Conservation (phyloP, 2,797 vertebrate species). For the Falco peregrinus region DNA sequence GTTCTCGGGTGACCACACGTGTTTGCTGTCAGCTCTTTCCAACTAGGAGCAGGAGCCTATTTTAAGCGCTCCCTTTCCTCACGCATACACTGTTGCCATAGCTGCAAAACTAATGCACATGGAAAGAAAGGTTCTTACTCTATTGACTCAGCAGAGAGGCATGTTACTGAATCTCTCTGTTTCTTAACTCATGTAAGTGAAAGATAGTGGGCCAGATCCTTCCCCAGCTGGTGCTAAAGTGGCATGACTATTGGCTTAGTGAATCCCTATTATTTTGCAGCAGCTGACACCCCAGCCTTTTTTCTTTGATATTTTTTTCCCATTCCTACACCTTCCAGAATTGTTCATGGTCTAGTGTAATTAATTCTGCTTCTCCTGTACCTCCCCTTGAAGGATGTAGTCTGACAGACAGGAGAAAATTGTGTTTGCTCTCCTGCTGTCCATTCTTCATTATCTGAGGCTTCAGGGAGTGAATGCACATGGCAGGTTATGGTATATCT, state of each 20-base stretch:
- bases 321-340: background rate
- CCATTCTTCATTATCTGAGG: too few species aligned
- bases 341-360: background rate
- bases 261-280: background rate
- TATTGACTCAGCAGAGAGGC: constrained; percentile 37
- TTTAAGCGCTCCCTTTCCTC: constrained; percentile 47
- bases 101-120: constrained; percentile 30
- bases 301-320: background rate
- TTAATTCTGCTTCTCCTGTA: background rate
- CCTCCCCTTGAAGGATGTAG: background rate
- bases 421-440: fast-evolving
- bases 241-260: background rate
- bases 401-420: background rate
- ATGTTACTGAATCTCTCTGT: background rate
- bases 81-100: constrained; percentile 1
- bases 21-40: constrained; percentile 25
- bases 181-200: background rate
- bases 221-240: background rate
- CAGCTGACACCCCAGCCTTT: background rate
- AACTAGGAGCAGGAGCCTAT: constrained; percentile 56
- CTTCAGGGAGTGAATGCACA: background rate
- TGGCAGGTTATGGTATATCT: fast-evolving
- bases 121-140: background rate
- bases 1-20: constrained; percentile 4
- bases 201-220: background rate